These are phyloP conservation scores for Drosophila takahashii DNA, from an alignment of 1,140 invertebrate genomes.

Conservation along the genomic window DNA sequence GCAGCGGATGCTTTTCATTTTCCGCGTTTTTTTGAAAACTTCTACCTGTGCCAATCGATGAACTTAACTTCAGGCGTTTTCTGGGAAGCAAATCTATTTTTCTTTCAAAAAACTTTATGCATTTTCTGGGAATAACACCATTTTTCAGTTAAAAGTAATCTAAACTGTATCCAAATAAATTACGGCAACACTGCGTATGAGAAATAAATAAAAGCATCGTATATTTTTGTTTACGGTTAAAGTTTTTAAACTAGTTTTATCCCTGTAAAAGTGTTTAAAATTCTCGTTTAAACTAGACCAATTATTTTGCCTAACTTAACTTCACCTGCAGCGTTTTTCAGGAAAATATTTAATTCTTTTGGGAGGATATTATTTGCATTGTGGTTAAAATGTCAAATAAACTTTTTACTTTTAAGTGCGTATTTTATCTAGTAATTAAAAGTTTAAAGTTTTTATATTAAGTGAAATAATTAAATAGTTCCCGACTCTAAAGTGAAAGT, in stretches of 20 bases:
- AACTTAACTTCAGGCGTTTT: neutral
- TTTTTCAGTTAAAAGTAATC: no score
- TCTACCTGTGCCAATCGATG: neutral
- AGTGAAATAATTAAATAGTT: no score
- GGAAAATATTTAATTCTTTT: no score
- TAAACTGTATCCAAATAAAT: neutral
- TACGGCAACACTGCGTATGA: neutral
- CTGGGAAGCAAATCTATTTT: neutral
- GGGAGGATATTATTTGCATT: neutral
- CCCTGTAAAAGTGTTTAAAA: no score
- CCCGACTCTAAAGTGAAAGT: no score
- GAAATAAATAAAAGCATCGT: neutral
- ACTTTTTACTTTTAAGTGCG: no score
- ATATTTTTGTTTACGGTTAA: neutral
- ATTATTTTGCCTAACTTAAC: no score
- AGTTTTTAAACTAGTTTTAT: neutral
- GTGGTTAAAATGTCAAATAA: no score
- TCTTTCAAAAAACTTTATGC: constrained; percentile 4
- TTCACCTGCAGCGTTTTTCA: no score
- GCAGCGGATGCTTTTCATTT: constrained; percentile 40
- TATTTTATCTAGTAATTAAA: no score
- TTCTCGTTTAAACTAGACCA: no score
- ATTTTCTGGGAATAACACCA: neutral
- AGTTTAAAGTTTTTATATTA: neutral
- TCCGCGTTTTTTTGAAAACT: neutral